Evolutionary conservation across 2,113 vertebrate species (phyloP).

Genomic region (Saiga tatarica): DNA sequence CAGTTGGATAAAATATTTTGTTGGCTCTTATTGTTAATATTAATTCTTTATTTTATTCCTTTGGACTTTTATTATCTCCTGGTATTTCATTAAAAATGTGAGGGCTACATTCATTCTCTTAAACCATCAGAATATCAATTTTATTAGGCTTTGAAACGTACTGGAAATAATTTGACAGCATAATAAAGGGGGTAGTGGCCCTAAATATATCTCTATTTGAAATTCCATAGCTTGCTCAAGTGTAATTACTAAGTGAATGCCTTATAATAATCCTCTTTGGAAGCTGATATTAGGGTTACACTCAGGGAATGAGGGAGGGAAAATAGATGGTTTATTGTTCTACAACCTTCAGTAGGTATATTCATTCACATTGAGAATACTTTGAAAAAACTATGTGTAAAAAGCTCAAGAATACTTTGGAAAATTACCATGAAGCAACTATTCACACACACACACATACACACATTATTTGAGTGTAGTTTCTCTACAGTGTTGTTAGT

Average conservation of each 20-base stretch:
- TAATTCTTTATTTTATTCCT: background rate
- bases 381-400: background rate
- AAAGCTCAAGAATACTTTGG: background rate
- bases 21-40: background rate
- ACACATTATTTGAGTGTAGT: background rate
- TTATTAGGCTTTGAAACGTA: constrained; percentile 26
- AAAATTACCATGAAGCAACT: background rate
- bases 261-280: background rate
- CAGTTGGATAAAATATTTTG: background rate
- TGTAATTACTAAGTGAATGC: constrained; percentile 19
- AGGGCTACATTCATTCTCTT: background rate
- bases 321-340: background rate
- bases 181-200: background rate
- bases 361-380: background rate
- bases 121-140: constrained; percentile 23
- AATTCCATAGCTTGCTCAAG: background rate
- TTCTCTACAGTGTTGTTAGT: background rate
- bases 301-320: background rate
- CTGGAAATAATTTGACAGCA: constrained; percentile 49
- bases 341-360: background rate
- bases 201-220: constrained; percentile 46
- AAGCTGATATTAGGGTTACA: background rate
- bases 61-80: background rate
- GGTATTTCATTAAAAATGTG: background rate
- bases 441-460: background rate